Evolutionary conservation across 2,113 vertebrate species (phyloP), one percentile per base, ranked within the genome.

Genomic region (Labrus mixtus): DNA sequence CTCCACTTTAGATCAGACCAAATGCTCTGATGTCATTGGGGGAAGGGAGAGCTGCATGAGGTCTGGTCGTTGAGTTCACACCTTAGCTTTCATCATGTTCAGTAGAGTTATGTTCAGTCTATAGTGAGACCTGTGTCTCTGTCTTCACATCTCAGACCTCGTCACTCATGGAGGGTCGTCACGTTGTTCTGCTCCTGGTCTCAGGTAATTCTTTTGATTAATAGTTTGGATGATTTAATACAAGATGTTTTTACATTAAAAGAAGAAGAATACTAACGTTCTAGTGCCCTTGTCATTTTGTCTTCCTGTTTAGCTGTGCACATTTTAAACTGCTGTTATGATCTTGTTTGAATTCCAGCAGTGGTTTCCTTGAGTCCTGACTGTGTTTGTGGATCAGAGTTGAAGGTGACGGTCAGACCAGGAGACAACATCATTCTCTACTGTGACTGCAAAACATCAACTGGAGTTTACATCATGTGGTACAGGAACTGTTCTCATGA

Each of bases 401-500:
- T 36, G 12, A 51, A 83, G 41, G 13, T 51, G 60, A 64, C 20
- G 2, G 71, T 79, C 56, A 72, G 46, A 57, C 48, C 58, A 12
- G 84, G 84, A 81, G 88, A 86, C 23, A 60, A 58, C 46, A 60
- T 84, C 59, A 87, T 81, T 58, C 48, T 86, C 0, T 53, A 72
- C 46, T 90, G 88, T 69, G 84, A 90, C 82, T 81, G 67, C 8
- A 51, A 41, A 23, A 0, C 0, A 29, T 22, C 58, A 37, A 0
- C 0, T 29, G 73, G 71, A 76, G 25, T 29, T 2, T 53, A 25
- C 17, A 84, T 25, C 37, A 37, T 81, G 57, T 89, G 83, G 84
- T 76, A 50, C 72, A 87, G 68, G 29, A 89, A 84, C 59, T 82
- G 84, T n/a, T 85, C 80, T 56, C 84, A 84, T 72, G 45, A 75